Conservation (phyloP, 2,888 invertebrate genomes). For the Orchesellides sinensis region DNA sequence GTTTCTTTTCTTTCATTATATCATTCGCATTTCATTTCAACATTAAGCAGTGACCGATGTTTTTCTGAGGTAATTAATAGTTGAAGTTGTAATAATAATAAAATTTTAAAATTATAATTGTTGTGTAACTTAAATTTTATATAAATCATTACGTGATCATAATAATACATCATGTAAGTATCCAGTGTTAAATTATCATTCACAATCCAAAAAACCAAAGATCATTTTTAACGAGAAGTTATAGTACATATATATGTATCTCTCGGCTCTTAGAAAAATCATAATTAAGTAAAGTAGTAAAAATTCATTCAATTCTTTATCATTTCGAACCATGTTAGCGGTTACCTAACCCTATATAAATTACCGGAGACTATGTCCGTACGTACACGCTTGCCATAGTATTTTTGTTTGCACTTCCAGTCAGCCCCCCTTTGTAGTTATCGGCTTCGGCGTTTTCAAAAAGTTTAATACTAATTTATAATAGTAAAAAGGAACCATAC, state of each 20-base stretch:
- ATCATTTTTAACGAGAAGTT: constrained; percentile 15
- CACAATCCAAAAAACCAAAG: background rate
- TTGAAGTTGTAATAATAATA: constrained; percentile 36
- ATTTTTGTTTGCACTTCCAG: constrained; percentile 57
- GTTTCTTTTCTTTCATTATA: too few relatives aligned
- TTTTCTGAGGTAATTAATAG: too few relatives aligned
- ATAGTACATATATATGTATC: constrained; percentile 6
- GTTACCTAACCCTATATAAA: background rate
- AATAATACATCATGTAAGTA: constrained; percentile 62
- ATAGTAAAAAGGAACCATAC: constrained; percentile 44
- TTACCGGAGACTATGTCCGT: background rate
- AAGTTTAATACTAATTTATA: constrained; percentile 20
- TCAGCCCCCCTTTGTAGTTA: constrained; percentile 37
- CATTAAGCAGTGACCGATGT: too few relatives aligned
- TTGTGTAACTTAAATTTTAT: background rate
- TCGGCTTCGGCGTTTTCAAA: constrained; percentile 9
- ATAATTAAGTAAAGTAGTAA: constrained; percentile 24
- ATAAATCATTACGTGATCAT: constrained; percentile 11
- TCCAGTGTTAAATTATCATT: constrained; percentile 25
- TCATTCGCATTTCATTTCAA: too few relatives aligned
- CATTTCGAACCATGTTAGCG: background rate
- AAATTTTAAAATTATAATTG: constrained; percentile 3
- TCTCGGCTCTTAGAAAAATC: constrained; percentile 12
- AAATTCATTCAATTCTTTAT: background rate
- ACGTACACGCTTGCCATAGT: background rate